phyloP scores from a whole-genome alignment of 2,797 vertebrate genomes.

The Pogoniulus pusillus region DNA sequence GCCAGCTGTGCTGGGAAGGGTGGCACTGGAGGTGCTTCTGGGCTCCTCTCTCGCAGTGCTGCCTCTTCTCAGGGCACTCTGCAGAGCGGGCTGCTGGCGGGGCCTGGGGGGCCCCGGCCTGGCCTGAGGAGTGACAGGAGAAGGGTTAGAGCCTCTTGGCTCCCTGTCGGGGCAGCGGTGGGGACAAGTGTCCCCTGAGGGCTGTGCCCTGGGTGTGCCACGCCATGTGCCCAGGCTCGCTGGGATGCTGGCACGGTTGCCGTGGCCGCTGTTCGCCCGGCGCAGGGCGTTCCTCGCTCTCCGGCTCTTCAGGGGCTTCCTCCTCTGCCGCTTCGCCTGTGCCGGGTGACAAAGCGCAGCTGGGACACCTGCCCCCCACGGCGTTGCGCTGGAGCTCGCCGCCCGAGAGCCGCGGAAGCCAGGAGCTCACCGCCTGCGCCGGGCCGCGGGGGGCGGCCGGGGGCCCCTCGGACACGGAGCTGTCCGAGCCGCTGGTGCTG shows the following conservation, averaged over 20 bases:
- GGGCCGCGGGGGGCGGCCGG: conserved; percentile 76
- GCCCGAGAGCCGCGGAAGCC: fast-evolving
- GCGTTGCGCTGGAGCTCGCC: neutral
- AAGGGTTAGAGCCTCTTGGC: no score
- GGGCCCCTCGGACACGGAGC: conserved; percentile 85
- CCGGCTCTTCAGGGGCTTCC: conserved; percentile 76
- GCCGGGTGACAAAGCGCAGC: neutral
- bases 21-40: fast-evolving
- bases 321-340: conserved; percentile 36
- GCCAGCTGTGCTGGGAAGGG: neutral
- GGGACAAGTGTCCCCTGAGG: neutral
- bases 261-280: no score
- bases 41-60: neutral
- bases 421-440: conserved; percentile 36
- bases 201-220: neutral
- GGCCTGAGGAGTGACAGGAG: neutral
- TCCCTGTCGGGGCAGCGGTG: neutral
- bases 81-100: neutral
- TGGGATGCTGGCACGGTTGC: fast-evolving
- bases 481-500: conserved; percentile 93
- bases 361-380: fast-evolving
- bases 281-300: conserved; percentile 79
- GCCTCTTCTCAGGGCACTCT: neutral
- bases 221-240: conserved; percentile 48
- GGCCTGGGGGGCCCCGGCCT: neutral